These are phyloP conservation scores for Scaptomyza hsui DNA, from an alignment of 1,140 invertebrate species.

Conservation along the genomic window DNA sequence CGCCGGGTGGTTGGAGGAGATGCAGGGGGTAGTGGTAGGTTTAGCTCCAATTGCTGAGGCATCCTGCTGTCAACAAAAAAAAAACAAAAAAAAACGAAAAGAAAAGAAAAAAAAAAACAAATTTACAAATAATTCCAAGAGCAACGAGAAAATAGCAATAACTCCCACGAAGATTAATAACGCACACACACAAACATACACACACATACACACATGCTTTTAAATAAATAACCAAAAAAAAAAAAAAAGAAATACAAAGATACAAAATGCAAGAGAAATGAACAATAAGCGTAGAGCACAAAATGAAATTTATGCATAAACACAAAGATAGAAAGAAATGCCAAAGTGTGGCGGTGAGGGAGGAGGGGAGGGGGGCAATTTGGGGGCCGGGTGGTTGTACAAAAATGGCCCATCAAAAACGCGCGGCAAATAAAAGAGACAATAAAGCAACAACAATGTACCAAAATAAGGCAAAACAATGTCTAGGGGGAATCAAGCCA, in stretches of 20 bases:
- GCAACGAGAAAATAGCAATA: slow-evolving; percentile 67
- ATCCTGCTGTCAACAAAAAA: slow-evolving; percentile 38
- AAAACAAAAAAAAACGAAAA: background rate
- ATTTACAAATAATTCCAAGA: slow-evolving; percentile 48
- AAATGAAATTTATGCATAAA: slow-evolving; percentile 81
- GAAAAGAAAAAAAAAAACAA: background rate
- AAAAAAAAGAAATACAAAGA: slow-evolving; percentile 31
- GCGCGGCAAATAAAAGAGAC: slow-evolving; percentile 63
- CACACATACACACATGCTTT: slow-evolving; percentile 28
- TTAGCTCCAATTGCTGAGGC: slow-evolving; percentile 17
- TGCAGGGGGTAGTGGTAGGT: background rate
- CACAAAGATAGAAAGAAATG: slow-evolving; percentile 29
- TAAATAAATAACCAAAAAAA: slow-evolving; percentile 69
- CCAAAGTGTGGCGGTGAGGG: background rate
- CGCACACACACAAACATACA: slow-evolving; percentile 42
- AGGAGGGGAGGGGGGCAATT: background rate
- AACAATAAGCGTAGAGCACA: slow-evolving; percentile 68
- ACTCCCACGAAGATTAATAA: slow-evolving; percentile 83
- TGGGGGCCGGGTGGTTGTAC: slow-evolving; percentile 23
- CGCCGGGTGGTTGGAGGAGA: background rate
- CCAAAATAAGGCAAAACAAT: slow-evolving; percentile 46
- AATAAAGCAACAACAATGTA: slow-evolving; percentile 35
- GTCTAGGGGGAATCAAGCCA: slow-evolving; percentile 4
- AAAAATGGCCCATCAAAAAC: slow-evolving; percentile 77
- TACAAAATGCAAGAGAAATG: slow-evolving; percentile 77